Evolutionary conservation across 1,140 invertebrate genomes (phyloP).

Genomic region (Leptinotarsa undecemlineata): DNA sequence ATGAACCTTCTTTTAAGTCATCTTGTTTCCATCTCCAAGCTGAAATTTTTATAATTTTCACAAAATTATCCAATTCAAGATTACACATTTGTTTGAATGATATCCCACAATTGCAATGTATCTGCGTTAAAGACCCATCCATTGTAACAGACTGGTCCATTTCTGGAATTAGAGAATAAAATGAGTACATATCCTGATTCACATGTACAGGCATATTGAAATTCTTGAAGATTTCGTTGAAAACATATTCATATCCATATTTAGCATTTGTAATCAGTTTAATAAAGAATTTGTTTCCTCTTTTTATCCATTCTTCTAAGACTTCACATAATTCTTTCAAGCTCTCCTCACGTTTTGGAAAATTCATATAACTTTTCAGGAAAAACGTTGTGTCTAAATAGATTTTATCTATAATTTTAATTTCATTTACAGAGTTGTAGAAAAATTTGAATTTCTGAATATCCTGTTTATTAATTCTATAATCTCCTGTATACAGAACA

Average conservation of each 20-base stretch:
- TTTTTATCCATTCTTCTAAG: slow-evolving; percentile 61
- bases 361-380: slow-evolving; percentile 55
- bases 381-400: slow-evolving; percentile 77
- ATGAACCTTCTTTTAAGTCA: slow-evolving; percentile 47
- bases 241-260: slow-evolving; percentile 66
- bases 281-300: slow-evolving; percentile 57
- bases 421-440: slow-evolving; percentile 55
- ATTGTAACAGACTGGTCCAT: slow-evolving; percentile 56
- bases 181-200: slow-evolving; percentile 45
- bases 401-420: slow-evolving; percentile 63
- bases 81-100: slow-evolving; percentile 40
- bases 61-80: slow-evolving; percentile 38
- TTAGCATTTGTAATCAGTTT: slow-evolving; percentile 59
- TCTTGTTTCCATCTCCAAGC: slow-evolving; percentile 59
- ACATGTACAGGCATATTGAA: slow-evolving; percentile 64
- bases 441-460: slow-evolving; percentile 62
- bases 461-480: slow-evolving; percentile 62
- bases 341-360: slow-evolving; percentile 65
- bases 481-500: slow-evolving; percentile 74
- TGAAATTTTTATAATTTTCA: slow-evolving; percentile 59
- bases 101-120: slow-evolving; percentile 52
- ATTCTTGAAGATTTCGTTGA: slow-evolving; percentile 59
- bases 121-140: slow-evolving; percentile 49
- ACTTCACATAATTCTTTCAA: slow-evolving; percentile 57
- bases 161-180: slow-evolving; percentile 55